Evolutionary conservation across 2,888 invertebrate species (phyloP), one percentile per base, ranked within the genome.

Genomic region (Elegia similella): DNA sequence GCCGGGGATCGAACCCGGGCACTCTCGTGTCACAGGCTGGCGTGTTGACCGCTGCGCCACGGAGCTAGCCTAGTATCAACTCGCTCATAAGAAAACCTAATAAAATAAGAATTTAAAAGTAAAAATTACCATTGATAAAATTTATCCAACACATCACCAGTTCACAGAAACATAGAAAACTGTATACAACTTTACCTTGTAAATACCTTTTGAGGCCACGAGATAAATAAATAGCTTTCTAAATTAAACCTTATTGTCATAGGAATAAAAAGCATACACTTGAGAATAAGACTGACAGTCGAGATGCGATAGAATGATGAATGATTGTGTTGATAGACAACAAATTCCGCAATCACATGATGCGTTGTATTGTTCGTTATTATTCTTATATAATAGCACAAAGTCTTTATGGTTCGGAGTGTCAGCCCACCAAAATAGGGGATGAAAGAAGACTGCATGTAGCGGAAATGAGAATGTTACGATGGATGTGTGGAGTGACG

Each of bases 241-340:
- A 46, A 55, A 55, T 55, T 44, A n/a, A 32, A 44, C 43, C 32
- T 44, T 44, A 55, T 44, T 16, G 15, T 30, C 7, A 17, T 46
- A 1, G 1, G 12, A 32, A 17, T 54, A 54, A 50, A n/a, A 32
- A 12, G 17, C 17, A n/a, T 17, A 34, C 44, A 55, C 34, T 53
- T 53, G 15, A 53, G 23, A 23, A 3, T 23, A 2, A 23, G 23
- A 32, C n/a, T 32, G 44, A 55, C 34, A 55, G 10, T 6, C 7
- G 32, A 46, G 44, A 44, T 43, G 30, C n/a, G 54, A 55, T 55
- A 44, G 30, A 55, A 44, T 44, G 44, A 55, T 55, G 54, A 44
- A 55, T 53, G 53, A 43, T 17, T n/a, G 29, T 55, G 32, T 55
- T 34, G 16, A 32, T 42, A 53, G n/a, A 43, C 42, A 42, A 53